Evolutionary conservation across 2,113 vertebrate genomes (phyloP).

Genomic region (Symphodus melops): DNA sequence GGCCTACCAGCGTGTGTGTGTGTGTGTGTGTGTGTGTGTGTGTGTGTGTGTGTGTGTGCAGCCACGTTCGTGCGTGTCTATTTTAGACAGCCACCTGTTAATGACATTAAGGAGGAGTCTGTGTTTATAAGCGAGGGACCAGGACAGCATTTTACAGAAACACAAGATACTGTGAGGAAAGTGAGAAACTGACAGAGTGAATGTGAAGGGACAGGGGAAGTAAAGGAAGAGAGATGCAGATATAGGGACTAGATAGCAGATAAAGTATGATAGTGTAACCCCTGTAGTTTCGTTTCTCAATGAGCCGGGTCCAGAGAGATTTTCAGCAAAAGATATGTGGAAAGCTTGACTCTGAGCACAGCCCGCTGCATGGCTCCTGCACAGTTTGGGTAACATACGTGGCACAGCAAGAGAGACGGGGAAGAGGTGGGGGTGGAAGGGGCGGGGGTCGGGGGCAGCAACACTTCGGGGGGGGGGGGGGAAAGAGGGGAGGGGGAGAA

Average conservation of each 20-base stretch:
- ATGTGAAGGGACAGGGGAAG: constrained; percentile 14
- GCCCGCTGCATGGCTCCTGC: constrained; percentile 33
- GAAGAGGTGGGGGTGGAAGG: not conserved
- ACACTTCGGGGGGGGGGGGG: not conserved
- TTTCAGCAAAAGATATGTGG: constrained; percentile 42
- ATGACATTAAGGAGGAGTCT: constrained; percentile 82
- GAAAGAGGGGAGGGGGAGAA: constrained; percentile 1
- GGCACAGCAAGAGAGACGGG: constrained; percentile 47
- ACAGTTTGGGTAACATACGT: constrained; percentile 71
- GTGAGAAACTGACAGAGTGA: constrained; percentile 26
- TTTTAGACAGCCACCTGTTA: constrained; percentile 86
- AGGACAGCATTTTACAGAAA: constrained; percentile 53
- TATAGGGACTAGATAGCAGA: not conserved
- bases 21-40: constrained; percentile 20
- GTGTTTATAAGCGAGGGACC: constrained; percentile 57
- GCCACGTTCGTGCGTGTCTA: constrained; percentile 64
- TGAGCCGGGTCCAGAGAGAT: constrained; percentile 39
- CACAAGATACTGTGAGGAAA: constrained; percentile 36
- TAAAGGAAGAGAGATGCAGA: not conserved
- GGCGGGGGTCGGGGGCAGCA: not conserved
- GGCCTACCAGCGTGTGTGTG: constrained; percentile 22
- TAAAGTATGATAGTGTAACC: constrained; percentile 30
- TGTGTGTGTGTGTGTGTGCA: constrained; percentile 31
- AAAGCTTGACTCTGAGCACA: constrained; percentile 50
- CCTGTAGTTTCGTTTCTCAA: constrained; percentile 45